Evolutionary conservation across 2,888 invertebrate species (phyloP).

Genomic region (Capitulum mitella): DNA sequence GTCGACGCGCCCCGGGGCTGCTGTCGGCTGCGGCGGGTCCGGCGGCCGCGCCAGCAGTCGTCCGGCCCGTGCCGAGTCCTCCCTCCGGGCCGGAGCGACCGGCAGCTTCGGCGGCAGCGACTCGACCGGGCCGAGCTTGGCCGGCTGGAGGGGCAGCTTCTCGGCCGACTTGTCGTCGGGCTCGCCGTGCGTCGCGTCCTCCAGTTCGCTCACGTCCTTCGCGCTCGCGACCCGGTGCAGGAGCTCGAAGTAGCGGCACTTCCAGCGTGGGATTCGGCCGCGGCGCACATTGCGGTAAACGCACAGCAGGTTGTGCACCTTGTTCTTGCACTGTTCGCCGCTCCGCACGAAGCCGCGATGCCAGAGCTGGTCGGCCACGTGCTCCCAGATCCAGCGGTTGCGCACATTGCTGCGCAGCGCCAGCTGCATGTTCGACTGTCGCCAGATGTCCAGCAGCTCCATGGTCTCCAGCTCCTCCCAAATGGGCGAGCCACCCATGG

Average conservation of each 20-base stretch:
- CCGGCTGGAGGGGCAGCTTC: neutral
- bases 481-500: neutral
- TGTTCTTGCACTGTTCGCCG: constrained; percentile 5
- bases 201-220: neutral
- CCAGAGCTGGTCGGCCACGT: constrained; percentile 7
- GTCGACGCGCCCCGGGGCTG: neutral
- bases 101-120: no score
- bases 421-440: neutral
- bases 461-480: neutral
- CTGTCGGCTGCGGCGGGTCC: neutral
- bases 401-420: neutral
- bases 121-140: neutral
- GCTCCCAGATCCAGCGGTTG: neutral
- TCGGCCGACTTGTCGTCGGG: neutral
- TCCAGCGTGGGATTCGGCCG: neutral
- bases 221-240: neutral
- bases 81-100: no score
- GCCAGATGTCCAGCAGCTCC: constrained; percentile 10
- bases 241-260: neutral
- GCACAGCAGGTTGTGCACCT: constrained; percentile 11
- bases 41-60: neutral
- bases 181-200: neutral
- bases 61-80: no score
- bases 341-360: neutral
- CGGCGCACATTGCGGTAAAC: neutral